These are phyloP conservation scores for Euschistus heros DNA, from an alignment of 1,140 invertebrate species.

Conservation along the genomic window DNA sequence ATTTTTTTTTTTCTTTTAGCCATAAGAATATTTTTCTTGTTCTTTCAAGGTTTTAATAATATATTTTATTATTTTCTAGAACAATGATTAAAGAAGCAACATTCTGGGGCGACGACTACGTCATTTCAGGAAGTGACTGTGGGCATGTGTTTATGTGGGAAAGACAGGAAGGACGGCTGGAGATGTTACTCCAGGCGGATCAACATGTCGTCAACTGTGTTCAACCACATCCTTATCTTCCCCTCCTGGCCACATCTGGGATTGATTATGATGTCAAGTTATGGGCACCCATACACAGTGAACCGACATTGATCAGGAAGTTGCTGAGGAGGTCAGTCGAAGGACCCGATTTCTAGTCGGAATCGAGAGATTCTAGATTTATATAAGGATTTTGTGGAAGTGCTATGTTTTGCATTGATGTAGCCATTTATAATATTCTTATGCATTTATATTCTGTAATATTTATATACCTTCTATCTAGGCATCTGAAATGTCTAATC, in stretches of 20 bases:
- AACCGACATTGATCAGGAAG: slow-evolving; percentile 51
- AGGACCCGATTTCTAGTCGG: background rate
- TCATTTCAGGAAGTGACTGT: slow-evolving; percentile 80
- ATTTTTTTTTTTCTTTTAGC: background rate
- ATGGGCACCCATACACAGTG: slow-evolving; percentile 58
- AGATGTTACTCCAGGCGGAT: slow-evolving; percentile 74
- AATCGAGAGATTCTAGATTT: background rate
- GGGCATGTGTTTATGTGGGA: slow-evolving; percentile 67
- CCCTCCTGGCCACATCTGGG: slow-evolving; percentile 74
- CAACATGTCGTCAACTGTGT: slow-evolving; percentile 79
- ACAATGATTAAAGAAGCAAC: slow-evolving; percentile 84
- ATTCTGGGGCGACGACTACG: slow-evolving; percentile 75
- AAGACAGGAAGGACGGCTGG: slow-evolving; percentile 48
- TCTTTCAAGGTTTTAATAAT: background rate
- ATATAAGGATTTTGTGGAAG: too few relatives aligned
- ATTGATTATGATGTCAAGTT: slow-evolving; percentile 86
- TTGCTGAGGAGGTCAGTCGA: slow-evolving; percentile 49
- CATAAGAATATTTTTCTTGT: background rate
- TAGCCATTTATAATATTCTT: too few relatives aligned
- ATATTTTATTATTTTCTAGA: slow-evolving; percentile 43
- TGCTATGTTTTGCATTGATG: too few relatives aligned
- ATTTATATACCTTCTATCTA: too few relatives aligned
- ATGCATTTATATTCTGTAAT: too few relatives aligned
- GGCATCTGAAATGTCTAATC: too few relatives aligned
- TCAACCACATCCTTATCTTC: slow-evolving; percentile 72